Conservation (phyloP, 2,888 invertebrate species). For the Venustoraphidia nigricollis region DNA sequence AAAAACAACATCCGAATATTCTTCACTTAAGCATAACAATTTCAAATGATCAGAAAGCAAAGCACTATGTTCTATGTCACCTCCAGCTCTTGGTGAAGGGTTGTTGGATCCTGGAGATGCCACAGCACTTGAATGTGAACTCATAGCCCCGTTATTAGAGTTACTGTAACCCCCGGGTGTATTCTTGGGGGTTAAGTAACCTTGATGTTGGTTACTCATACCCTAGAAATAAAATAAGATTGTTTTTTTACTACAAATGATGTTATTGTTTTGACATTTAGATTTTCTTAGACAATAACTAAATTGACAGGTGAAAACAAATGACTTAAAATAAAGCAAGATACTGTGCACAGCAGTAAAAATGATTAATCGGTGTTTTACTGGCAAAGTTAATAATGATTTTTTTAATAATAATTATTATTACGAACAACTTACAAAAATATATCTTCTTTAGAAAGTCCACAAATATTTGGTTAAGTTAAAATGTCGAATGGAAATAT, state of each 20-base stretch:
- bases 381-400: no score
- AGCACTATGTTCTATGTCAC: constrained; percentile 49
- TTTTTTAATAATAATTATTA: no score
- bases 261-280: not conserved
- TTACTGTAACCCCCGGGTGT: no score
- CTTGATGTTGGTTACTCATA: constrained; percentile 6
- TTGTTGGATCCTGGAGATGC: constrained; percentile 8
- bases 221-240: not conserved
- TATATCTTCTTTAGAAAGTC: no score
- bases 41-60: constrained; percentile 78
- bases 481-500: no score
- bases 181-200: not conserved
- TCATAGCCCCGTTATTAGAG: not conserved
- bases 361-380: no score
- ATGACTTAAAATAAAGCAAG: no score
- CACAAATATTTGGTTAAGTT: no score
- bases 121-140: not conserved
- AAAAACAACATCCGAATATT: constrained; percentile 82
- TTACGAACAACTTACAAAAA: no score
- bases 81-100: constrained; percentile 24
- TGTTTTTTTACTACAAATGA: not conserved
- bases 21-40: constrained; percentile 67
- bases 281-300: no score
- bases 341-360: no score
- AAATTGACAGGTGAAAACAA: no score